Conservation (phyloP, 2,888 invertebrate species). For the Cheiracanthium punctorium region DNA sequence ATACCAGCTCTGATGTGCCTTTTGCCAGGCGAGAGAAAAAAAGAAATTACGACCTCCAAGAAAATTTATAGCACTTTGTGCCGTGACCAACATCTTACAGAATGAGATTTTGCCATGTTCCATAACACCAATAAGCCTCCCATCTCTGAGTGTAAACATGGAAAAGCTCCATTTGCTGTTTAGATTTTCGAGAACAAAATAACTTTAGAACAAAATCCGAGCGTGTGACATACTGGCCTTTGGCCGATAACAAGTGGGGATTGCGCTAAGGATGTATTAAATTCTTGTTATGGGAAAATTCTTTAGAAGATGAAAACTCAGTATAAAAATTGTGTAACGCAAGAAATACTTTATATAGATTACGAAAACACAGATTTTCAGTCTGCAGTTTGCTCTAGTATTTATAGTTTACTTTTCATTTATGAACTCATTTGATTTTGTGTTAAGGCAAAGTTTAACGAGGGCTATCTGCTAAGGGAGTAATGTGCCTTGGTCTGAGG, state of each 20-base stretch:
- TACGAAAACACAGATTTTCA: too few species aligned
- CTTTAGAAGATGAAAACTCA: too few species aligned
- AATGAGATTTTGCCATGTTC: conserved; percentile 51
- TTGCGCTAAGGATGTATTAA: background rate
- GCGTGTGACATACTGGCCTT: background rate
- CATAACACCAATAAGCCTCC: background rate
- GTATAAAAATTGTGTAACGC: too few species aligned
- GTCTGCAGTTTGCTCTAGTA: too few species aligned
- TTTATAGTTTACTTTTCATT: too few species aligned
- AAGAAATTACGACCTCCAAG: background rate
- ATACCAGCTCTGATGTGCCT: too few species aligned
- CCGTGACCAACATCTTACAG: conserved; percentile 54
- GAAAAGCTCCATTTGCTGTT: conserved; percentile 17
- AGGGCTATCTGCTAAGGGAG: too few species aligned
- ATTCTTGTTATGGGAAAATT: background rate
- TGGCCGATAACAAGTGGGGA: background rate
- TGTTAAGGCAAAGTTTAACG: too few species aligned
- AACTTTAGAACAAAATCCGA: background rate
- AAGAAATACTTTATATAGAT: too few species aligned
- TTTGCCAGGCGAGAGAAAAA: too few species aligned
- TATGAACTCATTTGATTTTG: too few species aligned
- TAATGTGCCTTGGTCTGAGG: too few species aligned
- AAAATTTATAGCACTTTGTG: conserved; percentile 33
- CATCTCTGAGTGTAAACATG: conserved; percentile 31
- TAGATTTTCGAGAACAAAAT: background rate